Conservation (phyloP, 1,140 invertebrate species). For the Acyrthosiphon pisum region DNA sequence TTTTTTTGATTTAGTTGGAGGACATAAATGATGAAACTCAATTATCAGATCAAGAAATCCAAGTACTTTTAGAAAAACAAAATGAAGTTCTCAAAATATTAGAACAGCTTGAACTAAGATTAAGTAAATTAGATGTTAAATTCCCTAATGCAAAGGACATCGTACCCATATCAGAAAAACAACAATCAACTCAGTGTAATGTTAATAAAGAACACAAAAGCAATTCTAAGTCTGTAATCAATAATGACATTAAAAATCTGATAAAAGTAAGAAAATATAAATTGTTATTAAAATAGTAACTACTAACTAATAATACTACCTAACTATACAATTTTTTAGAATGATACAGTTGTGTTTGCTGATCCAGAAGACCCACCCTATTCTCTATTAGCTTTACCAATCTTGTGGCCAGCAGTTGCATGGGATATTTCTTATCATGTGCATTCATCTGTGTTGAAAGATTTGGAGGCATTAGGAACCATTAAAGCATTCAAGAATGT, state of each 20-base stretch:
- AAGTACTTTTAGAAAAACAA: constrained; percentile 58
- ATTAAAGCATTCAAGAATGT: constrained; percentile 60
- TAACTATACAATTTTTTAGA: neutral
- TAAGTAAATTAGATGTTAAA: constrained; percentile 58
- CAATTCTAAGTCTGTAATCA: neutral
- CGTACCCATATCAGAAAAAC: neutral
- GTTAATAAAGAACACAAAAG: neutral
- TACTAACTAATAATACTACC: no score
- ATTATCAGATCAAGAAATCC: constrained; percentile 56
- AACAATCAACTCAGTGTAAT: neutral
- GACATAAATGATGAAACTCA: constrained; percentile 16
- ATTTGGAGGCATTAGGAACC: constrained; percentile 61
- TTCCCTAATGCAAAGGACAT: constrained; percentile 16
- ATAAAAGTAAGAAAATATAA: constrained; percentile 33
- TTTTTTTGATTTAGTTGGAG: neutral
- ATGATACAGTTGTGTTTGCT: constrained; percentile 71
- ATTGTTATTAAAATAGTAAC: neutral
- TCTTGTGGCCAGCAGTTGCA: constrained; percentile 65
- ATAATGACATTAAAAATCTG: neutral
- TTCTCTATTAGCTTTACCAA: constrained; percentile 70
- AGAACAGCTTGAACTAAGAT: constrained; percentile 58
- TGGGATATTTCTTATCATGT: constrained; percentile 67
- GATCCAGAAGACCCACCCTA: constrained; percentile 73
- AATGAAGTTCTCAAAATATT: constrained; percentile 59
- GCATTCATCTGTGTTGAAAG: constrained; percentile 71